Evolutionary conservation across 2,797 vertebrate genomes (phyloP), one percentile per base, ranked within the genome.

Genomic region (Sebastes diploproa): DNA sequence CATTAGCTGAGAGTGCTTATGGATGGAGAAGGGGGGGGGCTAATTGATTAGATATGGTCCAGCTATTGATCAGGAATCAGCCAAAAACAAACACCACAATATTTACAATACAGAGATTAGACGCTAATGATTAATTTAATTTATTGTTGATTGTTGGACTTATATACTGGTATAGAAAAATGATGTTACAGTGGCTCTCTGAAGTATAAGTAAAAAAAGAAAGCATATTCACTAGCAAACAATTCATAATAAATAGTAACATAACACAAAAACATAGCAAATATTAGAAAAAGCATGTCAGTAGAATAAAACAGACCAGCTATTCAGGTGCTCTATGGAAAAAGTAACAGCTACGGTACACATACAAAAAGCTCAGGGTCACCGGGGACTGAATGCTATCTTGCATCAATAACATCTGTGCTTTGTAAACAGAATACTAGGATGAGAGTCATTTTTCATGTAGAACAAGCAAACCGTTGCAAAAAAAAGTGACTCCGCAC

Each of bases 211-310:
- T 86, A 88, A 83, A 85, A 88, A 88, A 84, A 80, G 60, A 88
- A 89, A 91, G 84, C 72, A 72, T 87, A 72, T 79, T 91, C 83
- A 92, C 91, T 94, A 92, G 85, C 85, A 89, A 93, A 91, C 85
- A 73, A 86, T 91, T 88, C 29, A 89, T 91, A 95, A 95, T 94
- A 95, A 95, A 95, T 93, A 94, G 91, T 89, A 85, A 90, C 81
- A 86, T 81, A 89, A 91, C 92, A 93, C 89, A 86, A 89, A 86
- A 88, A 92, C 77, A 85, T 77, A 81, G 83, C 77, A 91, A 88
- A 84, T 91, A 91, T 94, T 90, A 94, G 92, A 90, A 92, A 91
- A 91, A 91, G 84, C 88, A 90, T 86, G 81, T 92, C 84, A 90
- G 89, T 88, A 81, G 80, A 89, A 89, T 77, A 72, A 90, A 87